Evolutionary conservation across 1,140 invertebrate genomes (phyloP).

Genomic region (Bombus polaris): DNA sequence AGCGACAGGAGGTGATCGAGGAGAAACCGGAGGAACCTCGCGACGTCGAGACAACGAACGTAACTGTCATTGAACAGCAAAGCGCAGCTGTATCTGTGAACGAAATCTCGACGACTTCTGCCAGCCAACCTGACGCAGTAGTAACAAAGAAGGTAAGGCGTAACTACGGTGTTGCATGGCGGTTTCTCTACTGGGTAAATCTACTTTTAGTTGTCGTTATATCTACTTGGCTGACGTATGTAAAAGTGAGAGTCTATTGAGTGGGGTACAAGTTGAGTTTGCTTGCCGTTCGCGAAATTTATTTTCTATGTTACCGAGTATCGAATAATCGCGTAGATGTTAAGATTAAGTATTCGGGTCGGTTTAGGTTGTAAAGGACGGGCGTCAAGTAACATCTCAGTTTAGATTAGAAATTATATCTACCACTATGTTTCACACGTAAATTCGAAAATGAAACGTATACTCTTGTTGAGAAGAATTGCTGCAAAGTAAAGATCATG

Average conservation of each 20-base stretch:
- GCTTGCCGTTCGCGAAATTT: background rate
- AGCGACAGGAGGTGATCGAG: constrained; percentile 65
- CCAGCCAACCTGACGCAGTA: constrained; percentile 69
- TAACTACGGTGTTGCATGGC: constrained; percentile 21
- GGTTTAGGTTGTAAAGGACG: background rate
- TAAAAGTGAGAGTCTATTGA: background rate
- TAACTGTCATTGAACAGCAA: constrained; percentile 15
- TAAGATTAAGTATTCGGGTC: background rate
- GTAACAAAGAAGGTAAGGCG: constrained; percentile 75
- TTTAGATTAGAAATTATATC: background rate
- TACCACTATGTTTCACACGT: background rate
- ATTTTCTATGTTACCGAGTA: background rate
- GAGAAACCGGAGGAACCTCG: constrained; percentile 62
- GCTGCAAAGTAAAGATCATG: no score
- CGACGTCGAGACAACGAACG: constrained; percentile 38
- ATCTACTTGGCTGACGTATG: constrained; percentile 5
- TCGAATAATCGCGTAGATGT: background rate
- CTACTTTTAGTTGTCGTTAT: constrained; percentile 8
- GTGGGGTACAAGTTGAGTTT: constrained; percentile 16
- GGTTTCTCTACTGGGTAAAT: background rate
- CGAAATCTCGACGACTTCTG: constrained; percentile 43
- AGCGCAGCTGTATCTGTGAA: constrained; percentile 13
- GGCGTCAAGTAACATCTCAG: background rate
- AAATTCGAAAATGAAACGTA: background rate
- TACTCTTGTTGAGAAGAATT: no score